A percentile compares a stretch with the other conserved stretches of the same genome.
Conservation (phyloP, 2,888 invertebrate species). For the Macrosiphum euphorbiae region DNA sequence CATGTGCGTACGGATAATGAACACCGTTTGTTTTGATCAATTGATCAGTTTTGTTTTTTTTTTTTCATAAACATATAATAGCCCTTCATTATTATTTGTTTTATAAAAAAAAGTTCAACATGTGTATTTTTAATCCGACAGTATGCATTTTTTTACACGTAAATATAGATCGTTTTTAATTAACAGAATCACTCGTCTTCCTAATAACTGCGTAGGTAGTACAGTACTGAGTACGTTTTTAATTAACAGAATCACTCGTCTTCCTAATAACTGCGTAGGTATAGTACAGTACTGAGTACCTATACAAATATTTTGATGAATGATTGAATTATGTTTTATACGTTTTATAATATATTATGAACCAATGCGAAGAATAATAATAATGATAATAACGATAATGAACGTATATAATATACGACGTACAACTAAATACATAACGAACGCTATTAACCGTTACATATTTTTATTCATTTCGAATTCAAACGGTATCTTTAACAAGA, state of each 20-base stretch:
- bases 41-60: constrained; percentile 23
- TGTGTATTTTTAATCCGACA: constrained; percentile 37
- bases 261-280: not conserved
- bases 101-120: constrained; percentile 5
- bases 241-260: constrained; percentile 28
- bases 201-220: not conserved
- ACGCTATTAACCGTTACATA: not conserved
- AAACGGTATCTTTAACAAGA: not conserved
- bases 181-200: constrained; percentile 4
- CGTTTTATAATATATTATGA: not conserved
- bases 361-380: constrained; percentile 3
- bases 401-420: not conserved
- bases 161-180: constrained; percentile 37
- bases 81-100: constrained; percentile 30
- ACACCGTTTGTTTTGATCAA: constrained; percentile 43
- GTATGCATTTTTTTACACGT: not conserved
- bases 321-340: not conserved
- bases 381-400: not conserved
- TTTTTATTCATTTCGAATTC: not conserved
- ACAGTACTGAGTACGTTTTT: not conserved
- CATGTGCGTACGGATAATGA: constrained; percentile 44
- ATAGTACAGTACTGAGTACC: not conserved
- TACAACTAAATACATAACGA: not conserved
- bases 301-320: not conserved
- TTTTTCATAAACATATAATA: not conserved